Evolutionary conservation across 2,113 vertebrate genomes (phyloP).

Genomic region (Gadus macrocephalus): DNA sequence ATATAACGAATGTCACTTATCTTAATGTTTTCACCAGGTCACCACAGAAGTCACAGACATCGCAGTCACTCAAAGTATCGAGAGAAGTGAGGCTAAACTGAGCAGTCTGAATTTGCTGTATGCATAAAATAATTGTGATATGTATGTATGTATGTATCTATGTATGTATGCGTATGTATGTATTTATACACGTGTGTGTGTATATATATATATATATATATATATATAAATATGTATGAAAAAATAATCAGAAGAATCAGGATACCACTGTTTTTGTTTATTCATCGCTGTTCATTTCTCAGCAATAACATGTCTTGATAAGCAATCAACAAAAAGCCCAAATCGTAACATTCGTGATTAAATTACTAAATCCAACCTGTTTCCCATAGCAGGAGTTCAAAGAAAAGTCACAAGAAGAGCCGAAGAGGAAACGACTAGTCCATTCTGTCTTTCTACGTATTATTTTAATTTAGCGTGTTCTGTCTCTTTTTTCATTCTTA

Average conservation of each 20-base stretch:
- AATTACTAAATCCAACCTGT: not conserved
- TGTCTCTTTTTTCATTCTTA: not conserved
- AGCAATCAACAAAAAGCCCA: too few relatives aligned
- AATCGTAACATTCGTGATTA: not conserved
- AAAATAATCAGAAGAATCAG: not conserved
- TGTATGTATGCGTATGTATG: too few relatives aligned
- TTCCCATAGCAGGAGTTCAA: slow-evolving; percentile 78
- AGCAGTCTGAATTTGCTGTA: not conserved
- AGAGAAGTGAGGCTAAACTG: slow-evolving; percentile 79
- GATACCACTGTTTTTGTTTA: too few relatives aligned
- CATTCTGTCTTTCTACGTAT: not conserved
- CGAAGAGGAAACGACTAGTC: slow-evolving; percentile 88
- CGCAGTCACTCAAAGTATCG: slow-evolving; percentile 95
- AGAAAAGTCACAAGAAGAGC: slow-evolving; percentile 98
- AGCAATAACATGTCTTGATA: too few relatives aligned
- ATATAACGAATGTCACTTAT: not conserved
- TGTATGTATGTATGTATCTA: not conserved
- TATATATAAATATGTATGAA: too few relatives aligned
- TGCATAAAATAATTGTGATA: not conserved
- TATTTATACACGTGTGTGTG: too few relatives aligned
- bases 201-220: too few relatives aligned
- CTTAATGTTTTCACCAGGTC: slow-evolving; percentile 68
- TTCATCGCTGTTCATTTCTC: too few relatives aligned
- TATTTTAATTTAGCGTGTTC: not conserved
- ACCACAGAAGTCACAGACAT: slow-evolving; percentile 95